Base-by-base conservation (phyloP, 2,888 invertebrate species). In the Phortica magna region DNA sequence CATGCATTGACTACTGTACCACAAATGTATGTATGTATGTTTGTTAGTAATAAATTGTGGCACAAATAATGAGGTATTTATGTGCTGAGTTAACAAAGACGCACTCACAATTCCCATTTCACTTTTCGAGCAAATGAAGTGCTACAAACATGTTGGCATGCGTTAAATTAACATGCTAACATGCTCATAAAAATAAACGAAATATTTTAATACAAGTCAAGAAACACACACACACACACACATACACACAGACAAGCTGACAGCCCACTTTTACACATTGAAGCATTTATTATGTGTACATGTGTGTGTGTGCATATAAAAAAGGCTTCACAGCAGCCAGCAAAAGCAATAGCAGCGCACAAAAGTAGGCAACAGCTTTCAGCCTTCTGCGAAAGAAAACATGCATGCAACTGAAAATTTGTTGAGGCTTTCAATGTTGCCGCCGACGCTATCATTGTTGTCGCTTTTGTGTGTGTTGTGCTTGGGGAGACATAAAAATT, bases 111-210 rank as follows among this genome's bases (percentile, higher is more conserved):
- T 48, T 9, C 48, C 9, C 48, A 48, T 48, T 48, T 48, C 48
- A 9, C 48, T 17, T 9, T 9, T 17, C 9, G 17, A 17, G 59
- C n/a, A 17, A 17, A 59, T 17, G 59, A 59, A 59, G 59, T 59
- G 59, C 22, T 59, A 17, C 61, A 22, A 17, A 61, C 22, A 22
- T 22, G 19, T 48, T 43, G 68, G 48, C 43, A 22, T 68, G 43
- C 48, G 68, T 19, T 68, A 68, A 71, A 71, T 71, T 71, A 71
- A 71, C 55, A 71, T 71, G 70, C 55, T 71, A 55, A 71, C 53
- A 71, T 55, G 70, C 70, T 14, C 31, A 71, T 71, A 71, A 71
- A 71, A 71, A 68, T 68, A 68, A 68, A 43, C 48, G 68, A 68
- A 68, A 68, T 68, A 43, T 68, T 68, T 68, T 68, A 42, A 68